phyloP scores from a whole-genome alignment of 2,888 invertebrate species.

The Luperina nickerlii region DNA sequence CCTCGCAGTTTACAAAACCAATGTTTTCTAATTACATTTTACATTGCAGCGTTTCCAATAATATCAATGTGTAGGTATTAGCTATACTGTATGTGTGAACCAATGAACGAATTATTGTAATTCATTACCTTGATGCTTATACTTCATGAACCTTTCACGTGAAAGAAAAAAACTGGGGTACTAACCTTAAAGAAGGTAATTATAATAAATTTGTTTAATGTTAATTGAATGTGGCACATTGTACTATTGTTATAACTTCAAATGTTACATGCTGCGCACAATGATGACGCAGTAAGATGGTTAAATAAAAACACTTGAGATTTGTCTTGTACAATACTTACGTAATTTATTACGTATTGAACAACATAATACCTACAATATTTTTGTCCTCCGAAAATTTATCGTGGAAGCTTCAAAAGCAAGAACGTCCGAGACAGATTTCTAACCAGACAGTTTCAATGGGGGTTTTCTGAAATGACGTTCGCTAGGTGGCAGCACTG shows the following conservation, averaged over 20 bases:
- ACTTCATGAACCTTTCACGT: constrained; percentile 56
- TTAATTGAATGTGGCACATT: constrained; percentile 43
- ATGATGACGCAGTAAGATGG: constrained; percentile 22
- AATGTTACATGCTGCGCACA: constrained; percentile 9
- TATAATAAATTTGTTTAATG: constrained; percentile 57
- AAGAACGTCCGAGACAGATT: not conserved
- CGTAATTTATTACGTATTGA: not conserved
- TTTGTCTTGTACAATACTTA: not conserved
- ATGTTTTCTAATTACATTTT: constrained; percentile 39
- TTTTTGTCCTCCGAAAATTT: not conserved
- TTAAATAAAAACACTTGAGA: not conserved
- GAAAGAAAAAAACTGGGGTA: constrained; percentile 48
- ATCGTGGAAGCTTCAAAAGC: not conserved
- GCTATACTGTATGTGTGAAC: constrained; percentile 23
- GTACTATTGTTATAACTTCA: constrained; percentile 43
- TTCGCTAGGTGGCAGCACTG: too few relatives aligned
- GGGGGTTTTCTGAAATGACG: too few relatives aligned
- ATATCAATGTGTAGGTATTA: constrained; percentile 14
- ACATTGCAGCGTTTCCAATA: constrained; percentile 29
- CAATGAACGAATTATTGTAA: constrained; percentile 22
- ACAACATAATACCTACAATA: not conserved
- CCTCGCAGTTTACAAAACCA: constrained; percentile 23
- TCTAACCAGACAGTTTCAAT: not conserved
- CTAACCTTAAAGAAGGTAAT: constrained; percentile 46
- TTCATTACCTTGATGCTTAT: constrained; percentile 27